These are phyloP conservation scores for Climacteris rufus DNA, from an alignment of 2,113 vertebrate species.

Conservation along the genomic window DNA sequence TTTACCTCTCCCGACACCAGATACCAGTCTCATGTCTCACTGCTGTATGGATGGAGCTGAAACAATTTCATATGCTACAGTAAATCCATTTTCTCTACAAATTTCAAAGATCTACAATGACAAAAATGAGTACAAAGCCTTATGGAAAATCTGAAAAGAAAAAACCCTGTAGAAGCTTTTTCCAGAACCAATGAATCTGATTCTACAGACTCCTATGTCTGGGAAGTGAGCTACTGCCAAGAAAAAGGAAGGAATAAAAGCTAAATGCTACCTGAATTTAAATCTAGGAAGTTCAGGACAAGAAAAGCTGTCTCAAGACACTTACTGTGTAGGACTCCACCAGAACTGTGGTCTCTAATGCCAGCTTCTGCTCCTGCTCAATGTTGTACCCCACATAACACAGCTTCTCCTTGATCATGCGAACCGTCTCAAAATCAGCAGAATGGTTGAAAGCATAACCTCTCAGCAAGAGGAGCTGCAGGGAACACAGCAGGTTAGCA, in stretches of 20 bases:
- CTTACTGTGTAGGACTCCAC: slow-evolving; percentile 97
- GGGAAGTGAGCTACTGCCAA: neutral
- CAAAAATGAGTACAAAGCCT: neutral
- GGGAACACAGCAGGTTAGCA: neutral
- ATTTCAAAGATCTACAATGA: neutral
- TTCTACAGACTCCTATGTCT: neutral
- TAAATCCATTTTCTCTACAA: neutral
- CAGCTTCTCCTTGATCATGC: slow-evolving; percentile 98
- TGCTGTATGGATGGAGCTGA: neutral
- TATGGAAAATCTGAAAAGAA: neutral
- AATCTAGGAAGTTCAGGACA: neutral
- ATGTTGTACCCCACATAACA: slow-evolving; percentile 99
- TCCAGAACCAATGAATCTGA: neutral
- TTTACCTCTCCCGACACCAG: neutral
- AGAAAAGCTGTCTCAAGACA: neutral
- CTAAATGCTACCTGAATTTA: neutral
- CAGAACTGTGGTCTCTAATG: slow-evolving; percentile 95
- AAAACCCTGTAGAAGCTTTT: neutral
- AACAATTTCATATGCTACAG: neutral
- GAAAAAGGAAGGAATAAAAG: neutral
- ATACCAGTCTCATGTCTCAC: rapidly evolving
- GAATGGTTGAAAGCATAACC: slow-evolving; percentile 99
- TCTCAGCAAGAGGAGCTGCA: slow-evolving; percentile 87
- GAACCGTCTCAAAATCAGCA: slow-evolving; percentile 96
- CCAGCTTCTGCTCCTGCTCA: slow-evolving; percentile 98